phyloP scores from a whole-genome alignment of 2,113 vertebrate genomes.

The Corydoras sp. region DNA sequence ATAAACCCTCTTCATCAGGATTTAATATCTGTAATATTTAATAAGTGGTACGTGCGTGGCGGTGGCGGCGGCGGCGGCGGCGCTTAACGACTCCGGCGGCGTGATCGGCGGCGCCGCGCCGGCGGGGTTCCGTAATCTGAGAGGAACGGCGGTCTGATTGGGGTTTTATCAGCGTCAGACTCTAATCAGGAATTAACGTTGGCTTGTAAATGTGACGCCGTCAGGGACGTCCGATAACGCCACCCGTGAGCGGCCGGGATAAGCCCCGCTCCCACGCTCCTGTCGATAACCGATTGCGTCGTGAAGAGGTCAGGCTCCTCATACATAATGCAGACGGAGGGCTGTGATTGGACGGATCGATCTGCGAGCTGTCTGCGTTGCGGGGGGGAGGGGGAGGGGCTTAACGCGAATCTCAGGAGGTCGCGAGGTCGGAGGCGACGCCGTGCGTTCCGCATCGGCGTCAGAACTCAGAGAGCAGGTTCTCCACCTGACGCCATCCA shows the following conservation, averaged over 20 bases:
- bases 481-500: no score
- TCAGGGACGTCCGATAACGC: constrained; percentile 18
- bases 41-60: no score
- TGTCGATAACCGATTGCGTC: constrained; percentile 34
- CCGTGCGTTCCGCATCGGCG: no score
- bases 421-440: no score
- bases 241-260: constrained; percentile 20
- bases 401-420: no score
- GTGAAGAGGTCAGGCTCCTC: constrained; percentile 32
- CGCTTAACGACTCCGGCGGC: no score
- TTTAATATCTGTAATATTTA: no score
- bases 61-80: no score
- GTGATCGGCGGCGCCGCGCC: no score
- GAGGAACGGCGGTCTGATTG: neutral
- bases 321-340: constrained; percentile 35
- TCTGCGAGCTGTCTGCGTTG: constrained; percentile 5
- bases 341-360: constrained; percentile 11
- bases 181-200: constrained; percentile 19
- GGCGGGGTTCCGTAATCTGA: neutral
- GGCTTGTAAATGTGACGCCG: neutral
- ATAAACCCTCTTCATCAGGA: no score
- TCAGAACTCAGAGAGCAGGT: no score
- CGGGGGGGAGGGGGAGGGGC: neutral
- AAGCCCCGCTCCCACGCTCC: neutral
- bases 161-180: neutral